Base-by-base conservation (phyloP, 2,113 vertebrate species). In the Nansenia antarctica region DNA sequence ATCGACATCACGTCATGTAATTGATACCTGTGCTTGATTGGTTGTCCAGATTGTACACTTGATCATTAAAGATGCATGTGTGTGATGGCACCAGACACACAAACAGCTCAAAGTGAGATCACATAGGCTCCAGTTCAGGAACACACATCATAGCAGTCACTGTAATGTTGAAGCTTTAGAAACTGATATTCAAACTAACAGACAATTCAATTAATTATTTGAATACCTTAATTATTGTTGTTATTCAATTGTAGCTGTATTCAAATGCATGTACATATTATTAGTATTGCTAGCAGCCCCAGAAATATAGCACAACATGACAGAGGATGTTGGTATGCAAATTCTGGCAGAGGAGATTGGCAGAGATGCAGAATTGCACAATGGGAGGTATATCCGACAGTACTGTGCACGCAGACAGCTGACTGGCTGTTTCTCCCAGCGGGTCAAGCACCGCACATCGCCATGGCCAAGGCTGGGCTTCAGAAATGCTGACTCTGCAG, bases 401-500 rank as follows among this genome's bases (percentile, higher is more conserved):
- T 20, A 60, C 8, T 61, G 32, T 24, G 3, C 9, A 31, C 32
- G 35, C 32, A 35, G 58, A 22, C 65, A 58, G 30, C 32, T 42
- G 47, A 53, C 52, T 45, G 62, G 62, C 45, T 63, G 30, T 62
- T 76, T 70, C 75, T 72, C 45, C 18, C 32, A 37, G 59, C 24
- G 52, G 70, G 61, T 72, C 75, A 87, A 82, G 73, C 52, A 42
- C 39, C 30, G 22, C 54, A 58, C 29, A 58, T 58, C 24, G 14
- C 54, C 54, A 58, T 49, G 55, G 55, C 27, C 29, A 72, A 81
- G 73, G 63, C 78, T 73, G 65, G 14, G 9, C 22, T 1, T 24
- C 24, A 55, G 14, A 11, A 9, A 65, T 63, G 87, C 88, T 85
- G 87, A 91, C 77, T 77, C 29, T 0, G 75, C 82, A 69, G 65